Percentiles rank a stretch among this genome's conserved stretches.
Evolutionary conservation across 2,113 vertebrate species (phyloP).

Genomic region (Coturnix japonica): DNA sequence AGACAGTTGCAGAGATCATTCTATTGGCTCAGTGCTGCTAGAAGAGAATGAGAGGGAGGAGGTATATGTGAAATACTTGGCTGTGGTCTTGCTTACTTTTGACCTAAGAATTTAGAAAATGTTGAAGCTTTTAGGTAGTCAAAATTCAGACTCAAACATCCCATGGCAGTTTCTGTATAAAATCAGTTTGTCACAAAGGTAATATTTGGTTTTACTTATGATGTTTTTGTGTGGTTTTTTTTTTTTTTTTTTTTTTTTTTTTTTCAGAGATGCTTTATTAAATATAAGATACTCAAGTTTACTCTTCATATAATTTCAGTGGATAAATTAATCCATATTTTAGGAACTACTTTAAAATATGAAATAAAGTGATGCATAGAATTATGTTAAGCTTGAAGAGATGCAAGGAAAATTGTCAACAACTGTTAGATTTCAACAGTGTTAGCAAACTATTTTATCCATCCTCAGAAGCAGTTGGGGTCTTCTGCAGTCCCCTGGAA

Average conservation of each 20-base stretch:
- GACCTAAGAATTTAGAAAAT: background rate
- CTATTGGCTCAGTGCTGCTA: background rate
- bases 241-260: background rate
- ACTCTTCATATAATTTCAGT: background rate
- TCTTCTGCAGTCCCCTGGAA: background rate
- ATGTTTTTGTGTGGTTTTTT: background rate
- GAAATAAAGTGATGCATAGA: background rate
- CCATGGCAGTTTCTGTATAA: background rate
- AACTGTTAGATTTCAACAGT: background rate
- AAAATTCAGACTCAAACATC: background rate
- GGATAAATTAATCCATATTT: background rate
- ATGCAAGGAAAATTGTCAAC: background rate
- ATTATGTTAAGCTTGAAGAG: background rate
- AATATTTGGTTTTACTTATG: background rate
- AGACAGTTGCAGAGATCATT: background rate
- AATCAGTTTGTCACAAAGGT: background rate
- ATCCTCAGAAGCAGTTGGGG: accelerated
- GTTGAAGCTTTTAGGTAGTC: background rate
- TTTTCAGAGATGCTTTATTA: background rate
- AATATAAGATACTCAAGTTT: background rate
- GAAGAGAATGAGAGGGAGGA: background rate
- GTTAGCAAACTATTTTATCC: background rate
- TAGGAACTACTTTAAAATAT: background rate
- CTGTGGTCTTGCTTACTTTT: accelerated
- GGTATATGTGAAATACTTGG: background rate